Evolutionary conservation across 2,113 vertebrate genomes (phyloP).

Genomic region (Kryptolebias marmoratus): DNA sequence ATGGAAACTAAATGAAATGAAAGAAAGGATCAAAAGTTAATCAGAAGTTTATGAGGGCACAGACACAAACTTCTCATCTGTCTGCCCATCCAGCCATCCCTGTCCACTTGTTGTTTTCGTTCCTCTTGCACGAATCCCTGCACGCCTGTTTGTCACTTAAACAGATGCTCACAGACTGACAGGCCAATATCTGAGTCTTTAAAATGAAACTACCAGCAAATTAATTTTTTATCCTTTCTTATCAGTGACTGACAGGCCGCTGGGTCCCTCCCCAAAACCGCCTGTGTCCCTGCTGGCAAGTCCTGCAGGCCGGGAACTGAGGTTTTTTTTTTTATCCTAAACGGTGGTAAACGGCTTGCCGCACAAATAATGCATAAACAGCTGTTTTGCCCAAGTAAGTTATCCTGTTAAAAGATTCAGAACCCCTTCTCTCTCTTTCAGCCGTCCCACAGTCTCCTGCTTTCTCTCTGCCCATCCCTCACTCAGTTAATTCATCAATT

Average conservation of each 20-base stretch:
- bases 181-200: slow-evolving; percentile 72
- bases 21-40: neutral
- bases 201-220: slow-evolving; percentile 76
- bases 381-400: slow-evolving; percentile 89
- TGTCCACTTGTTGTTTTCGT: slow-evolving; percentile 6
- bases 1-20: neutral
- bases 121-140: slow-evolving; percentile 43
- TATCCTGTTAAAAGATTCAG: slow-evolving; percentile 88
- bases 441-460: slow-evolving; percentile 58
- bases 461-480: slow-evolving; percentile 66
- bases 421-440: slow-evolving; percentile 67
- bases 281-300: slow-evolving; percentile 67
- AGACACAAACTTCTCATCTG: slow-evolving; percentile 5
- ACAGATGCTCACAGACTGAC: slow-evolving; percentile 68
- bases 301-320: slow-evolving; percentile 74
- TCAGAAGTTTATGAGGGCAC: neutral
- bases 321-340: slow-evolving; percentile 75
- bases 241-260: slow-evolving; percentile 77
- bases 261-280: slow-evolving; percentile 55
- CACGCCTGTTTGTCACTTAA: slow-evolving; percentile 77
- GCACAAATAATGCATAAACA: slow-evolving; percentile 90
- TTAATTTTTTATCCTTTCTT: slow-evolving; percentile 83
- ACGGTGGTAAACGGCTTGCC: slow-evolving; percentile 82
- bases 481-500: slow-evolving; percentile 86
- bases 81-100: slow-evolving; percentile 2